Conservation (phyloP, 2,888 invertebrate species). For the Mycogona germanica region DNA sequence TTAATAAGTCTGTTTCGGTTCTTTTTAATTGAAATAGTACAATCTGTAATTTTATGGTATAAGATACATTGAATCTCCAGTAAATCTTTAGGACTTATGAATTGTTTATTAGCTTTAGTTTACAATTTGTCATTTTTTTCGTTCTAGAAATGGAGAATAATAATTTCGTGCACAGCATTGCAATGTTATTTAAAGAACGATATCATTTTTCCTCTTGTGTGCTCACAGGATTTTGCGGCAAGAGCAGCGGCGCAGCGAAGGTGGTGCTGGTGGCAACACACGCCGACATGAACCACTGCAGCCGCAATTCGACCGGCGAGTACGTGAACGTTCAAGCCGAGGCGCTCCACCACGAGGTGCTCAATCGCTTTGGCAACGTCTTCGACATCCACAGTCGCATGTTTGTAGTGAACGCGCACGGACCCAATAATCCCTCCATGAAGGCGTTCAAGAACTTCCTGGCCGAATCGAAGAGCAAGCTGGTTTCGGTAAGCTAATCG, state of each 20-base stretch:
- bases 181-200: no score
- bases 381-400: constrained; percentile 46
- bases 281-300: constrained; percentile 43
- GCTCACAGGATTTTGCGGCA: constrained; percentile 45
- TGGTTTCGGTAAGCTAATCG: constrained; percentile 38
- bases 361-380: constrained; percentile 41
- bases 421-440: constrained; percentile 47
- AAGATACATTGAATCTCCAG: no score
- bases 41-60: no score
- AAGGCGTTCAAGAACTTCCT: constrained; percentile 47
- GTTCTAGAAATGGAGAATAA: no score
- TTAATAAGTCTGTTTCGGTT: not conserved
- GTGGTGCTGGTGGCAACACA: constrained; percentile 52
- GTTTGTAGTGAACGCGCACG: constrained; percentile 48
- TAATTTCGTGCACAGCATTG: no score
- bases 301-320: constrained; percentile 43
- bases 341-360: constrained; percentile 37
- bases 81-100: no score
- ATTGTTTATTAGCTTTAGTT: not conserved
- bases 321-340: constrained; percentile 45
- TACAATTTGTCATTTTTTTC: not conserved
- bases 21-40: not conserved
- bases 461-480: constrained; percentile 39
- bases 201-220: not conserved
- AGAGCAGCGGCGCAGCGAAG: constrained; percentile 38